Conservation (phyloP, 2,797 vertebrate species). For the Podarcis siculus region DNA sequence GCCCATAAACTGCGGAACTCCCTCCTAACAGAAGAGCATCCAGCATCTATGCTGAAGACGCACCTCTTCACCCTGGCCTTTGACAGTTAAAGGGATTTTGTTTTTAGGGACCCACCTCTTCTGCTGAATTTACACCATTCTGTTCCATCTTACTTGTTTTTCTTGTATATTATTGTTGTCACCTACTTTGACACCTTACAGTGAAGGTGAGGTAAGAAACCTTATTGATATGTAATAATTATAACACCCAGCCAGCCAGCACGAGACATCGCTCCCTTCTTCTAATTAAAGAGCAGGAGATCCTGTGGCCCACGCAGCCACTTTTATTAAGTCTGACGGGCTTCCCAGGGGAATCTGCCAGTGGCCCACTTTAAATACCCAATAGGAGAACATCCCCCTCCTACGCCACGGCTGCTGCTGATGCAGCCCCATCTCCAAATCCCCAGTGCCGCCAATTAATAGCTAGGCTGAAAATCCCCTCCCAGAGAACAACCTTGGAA, state of each 20-base stretch:
- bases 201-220: too few species aligned
- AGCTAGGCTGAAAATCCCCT: constrained; percentile 54
- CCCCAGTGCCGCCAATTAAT: constrained; percentile 64
- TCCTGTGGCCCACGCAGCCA: rapidly evolving
- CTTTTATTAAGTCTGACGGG: background rate
- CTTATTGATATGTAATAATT: too few species aligned
- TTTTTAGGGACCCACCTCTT: too few species aligned
- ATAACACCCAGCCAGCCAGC: too few species aligned
- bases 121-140: background rate
- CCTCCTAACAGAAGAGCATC: too few species aligned
- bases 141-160: background rate
- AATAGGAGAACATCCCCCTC: constrained; percentile 68
- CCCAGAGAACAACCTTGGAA: constrained; percentile 52
- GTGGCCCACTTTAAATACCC: constrained; percentile 43
- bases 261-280: background rate
- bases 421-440: constrained; percentile 80
- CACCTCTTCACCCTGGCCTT: too few species aligned
- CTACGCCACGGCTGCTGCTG: constrained; percentile 78
- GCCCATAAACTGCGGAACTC: too few species aligned
- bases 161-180: background rate
- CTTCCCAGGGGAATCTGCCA: constrained; percentile 16
- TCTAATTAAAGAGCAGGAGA: background rate
- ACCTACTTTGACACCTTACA: background rate
- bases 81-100: too few species aligned
- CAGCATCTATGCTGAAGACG: too few species aligned